A percentile compares a stretch with the other conserved stretches of the same genome.
Evolutionary conservation across 1,140 invertebrate species (phyloP).

Genomic region (Drosophila lacertosa): DNA sequence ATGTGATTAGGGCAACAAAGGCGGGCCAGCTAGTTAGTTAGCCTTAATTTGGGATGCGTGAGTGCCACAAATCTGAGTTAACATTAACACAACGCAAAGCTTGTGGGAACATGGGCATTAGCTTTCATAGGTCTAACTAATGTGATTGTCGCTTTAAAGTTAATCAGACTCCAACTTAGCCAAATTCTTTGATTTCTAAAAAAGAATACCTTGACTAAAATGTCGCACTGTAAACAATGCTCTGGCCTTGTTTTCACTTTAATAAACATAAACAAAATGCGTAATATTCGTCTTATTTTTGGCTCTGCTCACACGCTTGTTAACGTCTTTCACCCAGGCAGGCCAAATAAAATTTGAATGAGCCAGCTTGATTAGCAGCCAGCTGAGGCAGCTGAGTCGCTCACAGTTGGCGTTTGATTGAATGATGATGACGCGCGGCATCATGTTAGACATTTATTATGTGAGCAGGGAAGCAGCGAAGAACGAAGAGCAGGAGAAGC

Average conservation of each 20-base stretch:
- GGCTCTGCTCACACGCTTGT: neutral
- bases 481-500: neutral
- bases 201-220: too few species aligned
- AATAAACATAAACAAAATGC: neutral
- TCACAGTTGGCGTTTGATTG: slow-evolving; percentile 13
- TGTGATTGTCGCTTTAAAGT: too few species aligned
- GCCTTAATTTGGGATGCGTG: too few species aligned
- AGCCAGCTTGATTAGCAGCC: slow-evolving; percentile 16
- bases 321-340: neutral
- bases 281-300: neutral
- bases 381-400: neutral
- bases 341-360: slow-evolving; percentile 12
- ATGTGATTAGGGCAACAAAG: too few species aligned
- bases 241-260: neutral
- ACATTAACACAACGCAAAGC: too few species aligned
- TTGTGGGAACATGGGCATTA: too few species aligned
- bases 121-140: too few species aligned
- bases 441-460: slow-evolving; percentile 18
- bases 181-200: too few species aligned
- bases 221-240: neutral
- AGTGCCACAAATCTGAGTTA: too few species aligned
- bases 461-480: neutral
- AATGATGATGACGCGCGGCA: slow-evolving; percentile 23
- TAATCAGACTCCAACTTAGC: too few species aligned
- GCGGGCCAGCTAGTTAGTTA: too few species aligned